These are phyloP conservation scores for Corynorhinus townsendii DNA, from an alignment of 2,113 vertebrate genomes.

Conservation along the genomic window DNA sequence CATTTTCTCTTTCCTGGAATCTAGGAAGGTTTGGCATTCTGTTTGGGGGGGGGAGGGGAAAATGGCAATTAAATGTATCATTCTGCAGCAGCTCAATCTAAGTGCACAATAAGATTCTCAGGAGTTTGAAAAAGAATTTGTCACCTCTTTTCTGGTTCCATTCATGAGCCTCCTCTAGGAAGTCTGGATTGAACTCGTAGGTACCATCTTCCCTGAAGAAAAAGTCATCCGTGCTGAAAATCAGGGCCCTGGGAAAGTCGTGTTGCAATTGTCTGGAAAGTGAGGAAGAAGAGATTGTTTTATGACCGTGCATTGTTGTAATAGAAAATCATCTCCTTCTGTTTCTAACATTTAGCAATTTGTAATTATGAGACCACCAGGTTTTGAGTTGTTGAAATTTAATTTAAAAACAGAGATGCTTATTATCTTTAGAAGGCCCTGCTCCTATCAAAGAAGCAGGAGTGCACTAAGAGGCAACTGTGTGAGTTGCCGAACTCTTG, in stretches of 20 bases:
- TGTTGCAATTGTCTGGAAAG: slow-evolving; percentile 79
- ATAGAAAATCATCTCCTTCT: not conserved
- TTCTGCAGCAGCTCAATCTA: not conserved
- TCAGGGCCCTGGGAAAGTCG: slow-evolving; percentile 77
- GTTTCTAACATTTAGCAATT: not conserved
- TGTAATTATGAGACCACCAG: not conserved
- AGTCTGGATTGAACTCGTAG: slow-evolving; percentile 80
- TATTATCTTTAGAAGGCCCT: not conserved
- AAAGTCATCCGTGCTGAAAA: slow-evolving; percentile 86
- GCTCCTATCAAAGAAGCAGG: not conserved
- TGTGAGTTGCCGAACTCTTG: not conserved
- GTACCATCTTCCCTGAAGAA: slow-evolving; percentile 79
- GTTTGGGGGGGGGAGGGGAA: fast-evolving
- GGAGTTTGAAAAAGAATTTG: not conserved
- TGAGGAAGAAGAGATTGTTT: not conserved
- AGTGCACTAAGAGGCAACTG: not conserved
- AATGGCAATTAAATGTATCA: not conserved
- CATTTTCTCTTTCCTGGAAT: not conserved
- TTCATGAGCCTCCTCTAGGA: slow-evolving; percentile 82
- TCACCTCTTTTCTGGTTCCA: slow-evolving; percentile 88
- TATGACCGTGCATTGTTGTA: not conserved
- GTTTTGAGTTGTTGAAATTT: not conserved
- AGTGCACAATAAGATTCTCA: not conserved
- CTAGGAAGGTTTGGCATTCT: slow-evolving; percentile 16
- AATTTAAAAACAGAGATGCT: not conserved